These are phyloP conservation scores for Maniola hyperantus DNA, from an alignment of 2,888 invertebrate genomes.

Conservation along the genomic window DNA sequence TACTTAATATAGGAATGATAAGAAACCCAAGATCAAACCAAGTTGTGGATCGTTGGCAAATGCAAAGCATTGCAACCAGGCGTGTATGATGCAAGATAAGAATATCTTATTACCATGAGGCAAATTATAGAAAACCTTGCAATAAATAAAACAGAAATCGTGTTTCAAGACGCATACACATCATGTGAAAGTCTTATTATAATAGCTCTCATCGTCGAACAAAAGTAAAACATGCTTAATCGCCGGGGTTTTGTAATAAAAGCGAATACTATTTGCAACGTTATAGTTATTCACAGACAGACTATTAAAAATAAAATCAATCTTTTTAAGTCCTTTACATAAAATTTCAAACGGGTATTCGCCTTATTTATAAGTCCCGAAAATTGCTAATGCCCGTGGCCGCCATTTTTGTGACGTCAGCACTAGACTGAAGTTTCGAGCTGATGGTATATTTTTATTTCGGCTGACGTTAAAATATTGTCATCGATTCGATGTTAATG, in stretches of 20 bases:
- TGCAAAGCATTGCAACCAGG: constrained; percentile 81
- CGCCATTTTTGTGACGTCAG: no score
- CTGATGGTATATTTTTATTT: no score
- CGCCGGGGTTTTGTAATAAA: constrained; percentile 19
- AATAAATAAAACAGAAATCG: constrained; percentile 47
- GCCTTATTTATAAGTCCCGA: constrained; percentile 10
- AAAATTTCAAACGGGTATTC: background rate
- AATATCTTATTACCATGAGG: constrained; percentile 44
- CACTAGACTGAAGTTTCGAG: no score
- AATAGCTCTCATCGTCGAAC: constrained; percentile 52
- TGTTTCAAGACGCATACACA: constrained; percentile 56
- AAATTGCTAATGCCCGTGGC: no score
- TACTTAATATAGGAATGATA: constrained; percentile 30
- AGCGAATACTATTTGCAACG: constrained; percentile 10
- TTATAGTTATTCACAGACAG: background rate
- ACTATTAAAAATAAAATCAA: background rate
- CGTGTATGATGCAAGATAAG: constrained; percentile 66
- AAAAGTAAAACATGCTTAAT: constrained; percentile 42
- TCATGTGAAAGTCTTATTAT: constrained; percentile 61
- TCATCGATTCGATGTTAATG: no score
- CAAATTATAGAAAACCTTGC: constrained; percentile 55
- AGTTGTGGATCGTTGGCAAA: constrained; percentile 64
- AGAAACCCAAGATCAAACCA: constrained; percentile 52
- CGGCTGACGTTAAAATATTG: no score
- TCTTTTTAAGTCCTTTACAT: background rate